Evolutionary conservation across 2,113 vertebrate species (phyloP), one percentile per base, ranked within the genome.

Genomic region (Donacobius atricapilla): DNA sequence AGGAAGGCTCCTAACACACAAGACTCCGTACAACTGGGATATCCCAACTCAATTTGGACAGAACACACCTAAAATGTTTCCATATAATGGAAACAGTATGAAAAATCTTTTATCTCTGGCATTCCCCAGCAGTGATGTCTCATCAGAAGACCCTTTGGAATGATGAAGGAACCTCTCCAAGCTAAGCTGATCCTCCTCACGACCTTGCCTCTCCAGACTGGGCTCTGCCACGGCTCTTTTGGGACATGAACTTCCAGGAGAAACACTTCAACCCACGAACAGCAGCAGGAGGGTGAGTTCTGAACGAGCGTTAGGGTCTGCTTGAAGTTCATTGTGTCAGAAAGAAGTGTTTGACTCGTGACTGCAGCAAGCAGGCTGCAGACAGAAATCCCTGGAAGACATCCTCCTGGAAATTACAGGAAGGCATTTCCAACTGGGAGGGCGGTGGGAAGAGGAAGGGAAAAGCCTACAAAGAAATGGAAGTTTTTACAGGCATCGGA

Each of bases 381-480:
- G 90, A 64, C 70, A 69, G 78, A 63, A 90, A 93, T 71, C 92
- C 94, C 88, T 13, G 73, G 51, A 96, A 96, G 89, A 72, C 57
- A 66, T 86, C 83, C 83, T 87, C 93, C 61, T 31, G 89, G 89
- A 80, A 83, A 73, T 7, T 22, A 28, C 84, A 91, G 93, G 93
- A 97, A 96, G 91, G 84, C 25, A 81, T 11, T 53, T 96, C 93
- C 95, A 89, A 6, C 93, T 79, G 94, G 61, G 94, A 96, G 78
- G 65, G 72, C 0, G 21, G 83, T 71, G 87, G 91, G 92, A 94
- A 89, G 77, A 61, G 94, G 94, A 94, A 93, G 83, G 44, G 95
- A 90, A 93, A 90, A 94, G 60, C 68, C 89, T 90, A 96, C 96
- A 93, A 97, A 90, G 92, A 95, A 95, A 84, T 89, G 16, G 33